Base-by-base conservation (phyloP, 2,113 vertebrate genomes). In the Petaurus breviceps region DNA sequence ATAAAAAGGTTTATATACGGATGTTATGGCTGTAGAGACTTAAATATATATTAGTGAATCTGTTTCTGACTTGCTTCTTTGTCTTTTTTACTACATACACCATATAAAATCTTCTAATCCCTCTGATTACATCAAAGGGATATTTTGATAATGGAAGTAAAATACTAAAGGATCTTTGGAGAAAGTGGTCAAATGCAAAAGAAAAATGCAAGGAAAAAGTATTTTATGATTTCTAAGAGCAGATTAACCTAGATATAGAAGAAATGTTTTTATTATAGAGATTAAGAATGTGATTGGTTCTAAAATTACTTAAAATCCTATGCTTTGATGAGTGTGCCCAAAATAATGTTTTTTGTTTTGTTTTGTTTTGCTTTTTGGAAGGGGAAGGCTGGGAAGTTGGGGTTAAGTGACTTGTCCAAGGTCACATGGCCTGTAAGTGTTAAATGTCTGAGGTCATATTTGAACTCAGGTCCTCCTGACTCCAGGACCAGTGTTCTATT, bases 111-210 rank as follows among this genome's bases (percentile, higher is more conserved):
- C 31, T 47, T 90, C 92, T 43, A 57, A 91, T 89, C 50, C 57
- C 31, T 95, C 37, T 47, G 19, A 5, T 90, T 53, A 55, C 16
- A 47, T 49, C 84, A 51, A 94, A 53, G 12, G 51, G 77, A 77
- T 90, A 37, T 51, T 93, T 89, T 46, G 51, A 77, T 93, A 89
- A 55, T 90, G 94, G 51, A 31, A 94, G 57, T 92, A 96, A 94
- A 94, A 52, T 61, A 25, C 2, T 46, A 92, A 93, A 26, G 9
- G 23, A 84, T 22, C n/a, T 43, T 84, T 84, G 68, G 19, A 43
- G 68, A n/a, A n/a, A 77, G 31, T 16, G 3, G 14, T n/a, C 37
- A 77, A 61, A 31, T n/a, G 37, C 37, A 77, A n/a, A 77, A 77
- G 37, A 77, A 77, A n/a, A 19, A 7, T 77, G 14, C 37, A 77